Evolutionary conservation across 1,140 invertebrate species (phyloP).

Genomic region (Sycophaga agraensis): DNA sequence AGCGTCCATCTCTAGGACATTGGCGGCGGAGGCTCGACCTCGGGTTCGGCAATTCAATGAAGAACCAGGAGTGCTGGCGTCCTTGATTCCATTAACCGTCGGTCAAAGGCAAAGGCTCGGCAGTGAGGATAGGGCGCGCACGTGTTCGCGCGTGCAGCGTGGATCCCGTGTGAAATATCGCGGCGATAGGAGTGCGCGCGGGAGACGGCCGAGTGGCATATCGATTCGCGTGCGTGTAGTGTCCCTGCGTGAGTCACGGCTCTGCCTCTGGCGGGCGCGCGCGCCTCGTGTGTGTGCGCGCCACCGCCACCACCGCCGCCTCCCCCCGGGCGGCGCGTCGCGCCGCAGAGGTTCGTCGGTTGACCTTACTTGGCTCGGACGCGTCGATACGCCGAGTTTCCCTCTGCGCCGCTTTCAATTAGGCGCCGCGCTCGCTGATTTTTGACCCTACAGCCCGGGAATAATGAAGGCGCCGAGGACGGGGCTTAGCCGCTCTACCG

Average conservation of each 20-base stretch:
- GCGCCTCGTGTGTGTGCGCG: too few species aligned
- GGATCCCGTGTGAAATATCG: constrained; percentile 11
- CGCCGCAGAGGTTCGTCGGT: constrained; percentile 5
- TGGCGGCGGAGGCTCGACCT: too few species aligned
- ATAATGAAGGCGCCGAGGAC: background rate
- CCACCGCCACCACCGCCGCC: too few species aligned
- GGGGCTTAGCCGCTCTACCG: background rate
- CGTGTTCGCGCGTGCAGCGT: background rate
- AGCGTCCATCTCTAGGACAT: background rate
- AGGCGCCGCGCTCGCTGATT: background rate
- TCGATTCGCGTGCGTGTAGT: constrained; percentile 36
- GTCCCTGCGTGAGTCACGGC: constrained; percentile 35
- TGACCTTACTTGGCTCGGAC: constrained; percentile 13
- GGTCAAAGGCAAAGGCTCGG: constrained; percentile 23
- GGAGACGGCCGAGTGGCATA: constrained; percentile 23
- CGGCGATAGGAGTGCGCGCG: background rate
- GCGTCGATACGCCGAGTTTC: constrained; percentile 1
- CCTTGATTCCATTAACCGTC: constrained; percentile 33
- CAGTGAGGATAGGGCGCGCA: too few species aligned
- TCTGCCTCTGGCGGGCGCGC: too few species aligned
- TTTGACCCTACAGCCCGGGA: too few species aligned
- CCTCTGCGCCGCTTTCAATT: constrained; percentile 1
- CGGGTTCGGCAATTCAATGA: constrained; percentile 19
- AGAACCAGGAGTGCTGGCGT: constrained; percentile 15
- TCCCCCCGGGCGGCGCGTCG: too few species aligned